Percentiles rank a stretch among this genome's conserved stretches.
Conservation (phyloP, 2,888 invertebrate genomes). For the Balanococcus diminutus region DNA sequence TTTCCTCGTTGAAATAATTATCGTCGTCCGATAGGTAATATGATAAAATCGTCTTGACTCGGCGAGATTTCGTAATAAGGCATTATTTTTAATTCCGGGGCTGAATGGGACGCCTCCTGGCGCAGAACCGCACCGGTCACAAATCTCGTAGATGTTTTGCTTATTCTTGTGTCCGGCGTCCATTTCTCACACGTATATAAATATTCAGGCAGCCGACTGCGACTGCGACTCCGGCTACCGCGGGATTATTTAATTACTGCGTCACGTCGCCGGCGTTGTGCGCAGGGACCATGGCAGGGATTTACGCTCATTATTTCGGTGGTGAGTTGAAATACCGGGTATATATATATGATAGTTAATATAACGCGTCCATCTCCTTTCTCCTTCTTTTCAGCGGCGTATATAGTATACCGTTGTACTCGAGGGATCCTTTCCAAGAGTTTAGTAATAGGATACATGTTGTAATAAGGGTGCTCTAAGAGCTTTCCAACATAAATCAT, state of each 20-base stretch:
- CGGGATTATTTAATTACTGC: slow-evolving; percentile 20
- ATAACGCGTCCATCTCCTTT: slow-evolving; percentile 9
- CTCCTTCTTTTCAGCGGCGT: not conserved
- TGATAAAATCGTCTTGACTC: not conserved
- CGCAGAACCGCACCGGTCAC: too few relatives aligned
- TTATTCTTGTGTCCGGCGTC: not conserved
- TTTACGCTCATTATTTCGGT: slow-evolving; percentile 11
- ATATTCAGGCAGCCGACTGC: not conserved
- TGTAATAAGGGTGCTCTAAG: slow-evolving; percentile 47
- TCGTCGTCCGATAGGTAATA: not conserved
- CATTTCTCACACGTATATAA: not conserved
- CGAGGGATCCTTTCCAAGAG: slow-evolving; percentile 35
- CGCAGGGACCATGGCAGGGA: not conserved
- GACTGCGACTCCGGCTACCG: not conserved
- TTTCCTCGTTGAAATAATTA: not conserved
- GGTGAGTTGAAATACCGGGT: not conserved
- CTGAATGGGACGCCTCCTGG: too few relatives aligned
- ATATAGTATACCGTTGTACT: not conserved
- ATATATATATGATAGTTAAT: not conserved
- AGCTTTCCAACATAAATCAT: slow-evolving; percentile 46
- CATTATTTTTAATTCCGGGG: too few relatives aligned
- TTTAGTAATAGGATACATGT: slow-evolving; percentile 43
- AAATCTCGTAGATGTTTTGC: too few relatives aligned
- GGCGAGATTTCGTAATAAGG: not conserved
- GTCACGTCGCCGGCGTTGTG: not conserved